A percentile compares a stretch with the other conserved stretches of the same genome.
phyloP scores from a whole-genome alignment of 2,113 vertebrate genomes.

The Scatophagus argus region DNA sequence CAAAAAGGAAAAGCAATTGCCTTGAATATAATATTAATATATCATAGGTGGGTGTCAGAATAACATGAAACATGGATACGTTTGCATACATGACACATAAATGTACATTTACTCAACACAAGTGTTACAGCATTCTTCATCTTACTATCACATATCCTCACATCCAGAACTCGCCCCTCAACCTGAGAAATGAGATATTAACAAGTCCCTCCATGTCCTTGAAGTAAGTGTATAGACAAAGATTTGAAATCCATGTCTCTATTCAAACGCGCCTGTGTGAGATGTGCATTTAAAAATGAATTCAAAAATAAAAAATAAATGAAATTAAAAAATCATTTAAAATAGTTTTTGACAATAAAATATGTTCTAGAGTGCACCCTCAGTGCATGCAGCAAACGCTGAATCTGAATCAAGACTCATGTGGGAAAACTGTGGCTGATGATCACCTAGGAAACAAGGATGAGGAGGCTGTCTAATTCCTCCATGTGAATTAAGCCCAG shows the following conservation, averaged over 20 bases:
- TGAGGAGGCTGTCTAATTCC: constrained; percentile 60
- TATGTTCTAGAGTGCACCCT: constrained; percentile 26
- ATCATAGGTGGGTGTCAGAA: not conserved
- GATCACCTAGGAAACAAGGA: constrained; percentile 75
- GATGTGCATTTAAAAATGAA: not conserved
- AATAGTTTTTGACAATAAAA: constrained; percentile 25
- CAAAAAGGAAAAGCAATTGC: not conserved
- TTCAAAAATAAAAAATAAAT: no score
- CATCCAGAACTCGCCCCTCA: not conserved
- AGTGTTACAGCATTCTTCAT: not conserved
- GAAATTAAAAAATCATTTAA: constrained; percentile 25
- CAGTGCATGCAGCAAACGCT: constrained; percentile 48
- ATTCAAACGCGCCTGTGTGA: not conserved
- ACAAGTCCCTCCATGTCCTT: not conserved
- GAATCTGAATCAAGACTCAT: constrained; percentile 48
- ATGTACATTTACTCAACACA: not conserved
- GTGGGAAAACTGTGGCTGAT: constrained; percentile 52
- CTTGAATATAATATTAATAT: not conserved
- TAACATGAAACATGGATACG: not conserved
- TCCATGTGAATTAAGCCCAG: constrained; percentile 56
- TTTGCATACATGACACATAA: not conserved
- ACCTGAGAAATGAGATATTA: not conserved
- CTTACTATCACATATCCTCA: not conserved
- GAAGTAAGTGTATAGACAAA: not conserved
- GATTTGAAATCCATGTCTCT: not conserved